Base-by-base conservation (phyloP, 2,888 invertebrate species). In the Galerucella nymphaeae region DNA sequence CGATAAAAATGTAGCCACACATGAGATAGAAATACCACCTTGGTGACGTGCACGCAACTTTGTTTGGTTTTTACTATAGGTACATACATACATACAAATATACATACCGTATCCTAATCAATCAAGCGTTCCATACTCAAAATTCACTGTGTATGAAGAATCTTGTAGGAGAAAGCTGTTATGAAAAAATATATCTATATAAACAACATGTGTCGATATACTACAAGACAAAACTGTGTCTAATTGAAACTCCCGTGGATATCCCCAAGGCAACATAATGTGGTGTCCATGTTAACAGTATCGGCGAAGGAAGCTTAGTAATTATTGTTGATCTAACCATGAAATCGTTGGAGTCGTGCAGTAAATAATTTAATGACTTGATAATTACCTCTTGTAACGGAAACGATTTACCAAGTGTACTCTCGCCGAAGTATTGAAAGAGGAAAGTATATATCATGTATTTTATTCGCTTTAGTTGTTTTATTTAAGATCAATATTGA, bases 281-380 rank as follows among this genome's bases (percentile, higher is more conserved):
- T 30, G 58, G 58, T 58, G 30, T 30, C 23, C 23, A 58, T 58
- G 58, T 30, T 30, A 30, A 30, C 58, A 58, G 58, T 30, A 23
- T 58, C 23, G 23, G 58, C 30, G 58, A 23, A 58, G 58, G 58
- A 58, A 58, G 30, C 38, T 62, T 62, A 5, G 53, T 74, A 75
- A 70, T 68, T 71, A 64, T 71, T 74, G 71, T 71, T 64, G 68
- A 61, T 71, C 59, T 68, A 71, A 73, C 69, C 69, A 69, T 69
- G 62, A 69, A 69, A 69, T 69, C 55, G 69, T 38, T 42, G 53
- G 14, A 62, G 53, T 62, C 62, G 69, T 63, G 62, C 62, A 69
- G 62, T 69, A 62, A 69, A 69, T 62, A 69, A 62, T 41, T 62
- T 62, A 62, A 69, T 69, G 69, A 62, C 62, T 63, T 63, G 69